Evolutionary conservation across 2,888 invertebrate species (phyloP), one percentile per base, ranked within the genome.

Genomic region (Leptura quadrifasciata): DNA sequence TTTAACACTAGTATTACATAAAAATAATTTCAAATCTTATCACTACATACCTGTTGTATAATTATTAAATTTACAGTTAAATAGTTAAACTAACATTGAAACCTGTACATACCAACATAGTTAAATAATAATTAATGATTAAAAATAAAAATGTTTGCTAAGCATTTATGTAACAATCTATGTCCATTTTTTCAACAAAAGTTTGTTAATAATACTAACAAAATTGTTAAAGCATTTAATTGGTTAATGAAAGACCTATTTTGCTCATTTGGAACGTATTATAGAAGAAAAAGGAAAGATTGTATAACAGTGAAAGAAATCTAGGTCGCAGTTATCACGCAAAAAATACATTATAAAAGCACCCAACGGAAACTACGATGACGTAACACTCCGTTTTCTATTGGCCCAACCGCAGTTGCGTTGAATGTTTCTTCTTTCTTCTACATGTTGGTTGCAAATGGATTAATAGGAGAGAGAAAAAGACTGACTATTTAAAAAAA

Each of bases 381-480:
- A 63, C 63, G 63, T 63, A 63, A 63, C n/a, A 39, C 39, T 39
- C 63, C 63, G 47, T 63, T 63, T 39, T 39, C 63, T 39, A 63
- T 39, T 31, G 27, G 47, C 2, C 18, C 10, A 55, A 57, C 10
- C 68, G 61, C 24, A 63, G 15, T 21, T 60, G 60, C 17, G 15
- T 24, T 54, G 21, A 20, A 35, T 24, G 35, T 54, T 27, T 24
- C 58, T 69, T 58, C 35, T 27, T 64, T 39, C 57, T 64, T 39
- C 64, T 20, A 52, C 9, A 74, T 69, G 76, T 69, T 70, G 77
- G 54, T 12, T 47, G 63, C 74, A 77, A 85, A 86, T 85, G 85
- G 87, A 85, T 84, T 85, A 84, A 87, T 86, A 87, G 87, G 87
- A 87, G 87, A 87, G 87, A 87, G 87, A 87, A 87, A 87, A 87